A percentile compares a stretch with the other conserved stretches of the same genome.
Evolutionary conservation across 2,113 vertebrate species (phyloP).

Genomic region (Neogale vison): DNA sequence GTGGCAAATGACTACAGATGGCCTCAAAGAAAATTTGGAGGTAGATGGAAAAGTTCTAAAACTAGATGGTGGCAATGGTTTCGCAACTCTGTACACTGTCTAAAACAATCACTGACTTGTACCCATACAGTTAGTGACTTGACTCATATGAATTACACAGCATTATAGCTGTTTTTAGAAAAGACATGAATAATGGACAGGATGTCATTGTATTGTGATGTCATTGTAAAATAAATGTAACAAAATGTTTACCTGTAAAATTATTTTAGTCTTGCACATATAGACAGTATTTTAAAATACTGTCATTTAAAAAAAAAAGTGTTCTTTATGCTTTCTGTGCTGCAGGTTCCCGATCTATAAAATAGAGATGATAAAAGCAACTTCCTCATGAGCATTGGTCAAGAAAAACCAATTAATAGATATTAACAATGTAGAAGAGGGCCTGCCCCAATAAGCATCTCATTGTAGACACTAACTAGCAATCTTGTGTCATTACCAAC

Average conservation of each 20-base stretch:
- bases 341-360: neutral
- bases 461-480: neutral
- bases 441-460: neutral
- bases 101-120: neutral
- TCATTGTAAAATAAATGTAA: slow-evolving; percentile 1
- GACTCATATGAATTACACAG: neutral
- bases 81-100: neutral
- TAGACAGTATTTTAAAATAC: neutral
- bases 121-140: neutral
- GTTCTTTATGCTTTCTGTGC: neutral
- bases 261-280: neutral
- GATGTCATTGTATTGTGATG: neutral
- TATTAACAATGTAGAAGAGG: neutral
- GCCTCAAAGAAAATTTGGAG: neutral
- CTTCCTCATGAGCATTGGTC: neutral
- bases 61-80: neutral
- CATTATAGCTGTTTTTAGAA: neutral
- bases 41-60: neutral
- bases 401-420: neutral
- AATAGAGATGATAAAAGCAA: neutral
- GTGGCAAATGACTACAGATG: neutral
- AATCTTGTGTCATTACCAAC: neutral
- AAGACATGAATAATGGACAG: neutral
- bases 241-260: neutral
- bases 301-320: slow-evolving; percentile 6